A percentile compares a stretch with the other conserved stretches of the same genome.
phyloP scores from a whole-genome alignment of 2,113 vertebrate genomes.

The Oncorhynchus clarkii region DNA sequence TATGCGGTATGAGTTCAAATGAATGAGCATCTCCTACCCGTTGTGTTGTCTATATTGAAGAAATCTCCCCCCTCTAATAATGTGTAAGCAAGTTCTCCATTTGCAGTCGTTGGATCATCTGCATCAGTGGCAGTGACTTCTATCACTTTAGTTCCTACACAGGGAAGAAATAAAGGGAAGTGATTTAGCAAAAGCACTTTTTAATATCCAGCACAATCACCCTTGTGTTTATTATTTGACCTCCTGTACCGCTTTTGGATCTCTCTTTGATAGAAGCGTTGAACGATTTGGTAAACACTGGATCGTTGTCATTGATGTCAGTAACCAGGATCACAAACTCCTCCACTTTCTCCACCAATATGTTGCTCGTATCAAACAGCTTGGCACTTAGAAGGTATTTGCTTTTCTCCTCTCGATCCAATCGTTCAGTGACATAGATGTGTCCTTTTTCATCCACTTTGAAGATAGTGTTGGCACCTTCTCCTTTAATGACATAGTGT shows the following conservation, averaged over 20 bases:
- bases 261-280: slow-evolving; percentile 85
- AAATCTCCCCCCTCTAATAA: slow-evolving; percentile 69
- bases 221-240: background rate
- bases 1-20: background rate
- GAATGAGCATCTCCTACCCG: slow-evolving; percentile 70
- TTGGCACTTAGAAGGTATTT: slow-evolving; percentile 78
- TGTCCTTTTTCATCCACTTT: slow-evolving; percentile 78
- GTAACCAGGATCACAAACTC: slow-evolving; percentile 82
- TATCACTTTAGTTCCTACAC: slow-evolving; percentile 79
- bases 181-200: background rate
- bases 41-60: slow-evolving; percentile 77
- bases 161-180: background rate
- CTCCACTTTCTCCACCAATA: slow-evolving; percentile 75
- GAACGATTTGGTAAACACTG: slow-evolving; percentile 75
- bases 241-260: slow-evolving; percentile 75
- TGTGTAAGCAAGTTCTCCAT: slow-evolving; percentile 79
- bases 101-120: slow-evolving; percentile 84
- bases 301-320: slow-evolving; percentile 90
- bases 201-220: background rate
- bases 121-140: slow-evolving; percentile 83
- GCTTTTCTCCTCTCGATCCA: slow-evolving; percentile 86
- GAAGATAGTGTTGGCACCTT: slow-evolving; percentile 81
- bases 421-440: slow-evolving; percentile 73
- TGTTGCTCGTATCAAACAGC: slow-evolving; percentile 72
- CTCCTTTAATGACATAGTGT: slow-evolving; percentile 79